These are phyloP conservation scores for Corella eumyota DNA, from an alignment of 23 tunicate species.

Conservation along the genomic window DNA sequence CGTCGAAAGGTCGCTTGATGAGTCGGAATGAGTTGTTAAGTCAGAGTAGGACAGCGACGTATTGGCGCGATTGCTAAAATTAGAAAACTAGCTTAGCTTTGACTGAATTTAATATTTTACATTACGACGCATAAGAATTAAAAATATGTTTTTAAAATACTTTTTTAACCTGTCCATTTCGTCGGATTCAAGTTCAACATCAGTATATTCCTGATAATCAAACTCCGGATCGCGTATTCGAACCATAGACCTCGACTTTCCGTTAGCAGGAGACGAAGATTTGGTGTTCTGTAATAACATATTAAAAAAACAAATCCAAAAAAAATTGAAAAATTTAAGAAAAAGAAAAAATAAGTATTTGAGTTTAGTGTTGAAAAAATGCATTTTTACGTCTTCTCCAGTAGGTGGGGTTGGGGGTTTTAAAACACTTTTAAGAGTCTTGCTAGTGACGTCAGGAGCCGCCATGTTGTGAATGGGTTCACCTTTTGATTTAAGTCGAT, in stretches of 20 bases:
- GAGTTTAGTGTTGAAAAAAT: no score
- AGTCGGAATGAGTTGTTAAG: conserved; percentile 14
- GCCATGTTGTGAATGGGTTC: no score
- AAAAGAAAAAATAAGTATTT: no score
- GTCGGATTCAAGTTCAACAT: conserved; percentile 38
- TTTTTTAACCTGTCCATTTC: conserved; percentile 48
- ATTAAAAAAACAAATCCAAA: conserved; percentile 4
- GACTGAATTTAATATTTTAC: no score
- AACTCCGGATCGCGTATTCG: conserved; percentile 78
- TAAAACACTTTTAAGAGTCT: conserved; percentile 30
- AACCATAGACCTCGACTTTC: conserved; percentile 45
- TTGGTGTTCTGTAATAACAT: no score
- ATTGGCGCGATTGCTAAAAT: conserved; percentile 45
- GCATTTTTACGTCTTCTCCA: conserved; percentile 21
- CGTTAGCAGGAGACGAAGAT: conserved; percentile 11
- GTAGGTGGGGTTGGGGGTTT: conserved; percentile 19
- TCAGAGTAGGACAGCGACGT: conserved; percentile 39
- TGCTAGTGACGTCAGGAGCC: neutral
- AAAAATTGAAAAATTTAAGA: no score
- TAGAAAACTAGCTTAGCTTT: no score
- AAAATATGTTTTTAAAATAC: no score
- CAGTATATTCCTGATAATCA: conserved; percentile 69
- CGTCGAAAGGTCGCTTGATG: conserved; percentile 34
- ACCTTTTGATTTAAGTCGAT: no score
- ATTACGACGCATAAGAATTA: no score